Percentiles rank a stretch among this genome's conserved stretches.
These are phyloP conservation scores for Agrotis ipsilon DNA, from an alignment of 2,888 invertebrate species.

Conservation along the genomic window DNA sequence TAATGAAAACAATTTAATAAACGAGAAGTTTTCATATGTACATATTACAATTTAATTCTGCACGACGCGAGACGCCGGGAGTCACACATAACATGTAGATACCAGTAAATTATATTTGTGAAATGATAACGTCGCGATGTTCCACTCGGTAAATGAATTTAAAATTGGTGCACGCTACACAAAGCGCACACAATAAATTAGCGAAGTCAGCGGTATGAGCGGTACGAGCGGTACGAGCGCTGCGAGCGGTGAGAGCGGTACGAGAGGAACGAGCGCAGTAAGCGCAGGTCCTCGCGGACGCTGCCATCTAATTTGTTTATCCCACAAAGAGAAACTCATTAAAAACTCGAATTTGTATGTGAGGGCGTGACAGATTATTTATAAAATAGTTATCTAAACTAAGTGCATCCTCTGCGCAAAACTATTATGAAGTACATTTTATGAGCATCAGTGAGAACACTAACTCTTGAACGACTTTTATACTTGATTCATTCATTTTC, in stretches of 20 bases:
- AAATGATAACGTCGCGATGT: slow-evolving; percentile 51
- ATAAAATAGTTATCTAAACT: slow-evolving; percentile 30
- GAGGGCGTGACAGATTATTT: slow-evolving; percentile 57
- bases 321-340: slow-evolving; percentile 76
- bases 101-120: slow-evolving; percentile 49
- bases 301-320: slow-evolving; percentile 73
- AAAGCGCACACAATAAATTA: slow-evolving; percentile 43
- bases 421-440: neutral
- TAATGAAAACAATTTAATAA: too few species aligned
- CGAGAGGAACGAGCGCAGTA: slow-evolving; percentile 1
- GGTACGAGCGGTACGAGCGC: slow-evolving; percentile 15
- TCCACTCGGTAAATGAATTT: slow-evolving; percentile 49
- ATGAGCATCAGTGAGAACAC: neutral
- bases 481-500: neutral
- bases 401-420: slow-evolving; percentile 1
- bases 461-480: neutral
- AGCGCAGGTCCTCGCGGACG: slow-evolving; percentile 18
- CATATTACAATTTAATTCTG: slow-evolving; percentile 5
- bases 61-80: neutral
- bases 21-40: slow-evolving; percentile 19
- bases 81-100: slow-evolving; percentile 25
- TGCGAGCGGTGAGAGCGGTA: slow-evolving; percentile 8
- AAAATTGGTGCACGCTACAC: slow-evolving; percentile 27
- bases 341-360: slow-evolving; percentile 64
- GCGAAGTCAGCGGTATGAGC: slow-evolving; percentile 23